These are phyloP conservation scores for Anarhynchus alexandrinus DNA, from an alignment of 2,113 vertebrate species.

Conservation along the genomic window DNA sequence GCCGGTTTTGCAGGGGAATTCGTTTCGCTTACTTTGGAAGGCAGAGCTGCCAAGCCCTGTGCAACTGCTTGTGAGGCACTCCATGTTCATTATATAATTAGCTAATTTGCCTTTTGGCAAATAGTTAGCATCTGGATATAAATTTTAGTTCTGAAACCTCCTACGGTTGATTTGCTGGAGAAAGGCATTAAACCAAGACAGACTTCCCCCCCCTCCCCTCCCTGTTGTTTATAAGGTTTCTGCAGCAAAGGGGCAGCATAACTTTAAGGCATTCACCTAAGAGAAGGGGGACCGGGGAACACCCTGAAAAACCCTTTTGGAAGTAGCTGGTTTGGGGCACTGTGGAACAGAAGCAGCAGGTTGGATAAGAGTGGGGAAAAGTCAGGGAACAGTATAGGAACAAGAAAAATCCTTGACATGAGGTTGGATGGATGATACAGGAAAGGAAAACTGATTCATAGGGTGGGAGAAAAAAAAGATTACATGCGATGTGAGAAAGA, in stretches of 20 bases:
- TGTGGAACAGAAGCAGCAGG: background rate
- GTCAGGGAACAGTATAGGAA: background rate
- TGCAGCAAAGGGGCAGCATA: background rate
- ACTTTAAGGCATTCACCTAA: background rate
- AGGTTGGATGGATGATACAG: background rate
- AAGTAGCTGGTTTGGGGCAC: background rate
- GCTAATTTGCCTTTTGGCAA: slow-evolving; percentile 45
- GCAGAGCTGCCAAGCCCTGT: slow-evolving; percentile 3
- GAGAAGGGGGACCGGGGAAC: background rate
- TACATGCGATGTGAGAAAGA: background rate
- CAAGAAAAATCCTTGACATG: background rate
- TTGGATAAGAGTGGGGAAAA: background rate
- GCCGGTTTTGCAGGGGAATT: background rate
- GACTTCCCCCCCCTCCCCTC: background rate
- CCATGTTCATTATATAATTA: slow-evolving; percentile 36
- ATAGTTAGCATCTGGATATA: slow-evolving; percentile 38
- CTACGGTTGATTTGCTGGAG: background rate
- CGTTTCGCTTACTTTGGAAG: background rate
- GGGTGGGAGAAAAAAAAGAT: background rate
- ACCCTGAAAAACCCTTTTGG: background rate
- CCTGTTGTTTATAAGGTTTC: background rate
- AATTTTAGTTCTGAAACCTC: slow-evolving; percentile 38
- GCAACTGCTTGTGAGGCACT: slow-evolving; percentile 1
- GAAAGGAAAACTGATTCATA: background rate
- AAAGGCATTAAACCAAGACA: background rate